phyloP scores from a whole-genome alignment of 1,140 invertebrate species.

The Drosophila gunungcola region DNA sequence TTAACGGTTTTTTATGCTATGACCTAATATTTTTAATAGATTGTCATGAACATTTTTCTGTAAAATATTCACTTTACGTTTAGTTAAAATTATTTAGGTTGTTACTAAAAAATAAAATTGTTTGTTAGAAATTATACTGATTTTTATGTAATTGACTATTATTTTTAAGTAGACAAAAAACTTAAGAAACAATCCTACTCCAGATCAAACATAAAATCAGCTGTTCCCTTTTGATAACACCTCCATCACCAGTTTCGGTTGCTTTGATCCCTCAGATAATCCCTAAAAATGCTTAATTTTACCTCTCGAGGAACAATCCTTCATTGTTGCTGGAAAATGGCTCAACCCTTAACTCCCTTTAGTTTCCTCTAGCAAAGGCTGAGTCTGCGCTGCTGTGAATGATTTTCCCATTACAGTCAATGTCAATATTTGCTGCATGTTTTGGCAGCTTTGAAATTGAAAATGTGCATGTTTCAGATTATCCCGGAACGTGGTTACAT shows the following conservation, averaged over 20 bases:
- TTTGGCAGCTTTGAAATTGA: slow-evolving; percentile 79
- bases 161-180: too few species aligned
- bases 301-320: neutral
- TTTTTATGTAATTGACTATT: too few species aligned
- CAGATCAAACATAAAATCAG: neutral
- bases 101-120: too few species aligned
- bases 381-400: slow-evolving; percentile 28
- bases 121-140: too few species aligned
- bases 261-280: neutral
- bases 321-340: slow-evolving; percentile 3
- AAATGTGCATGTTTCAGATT: slow-evolving; percentile 51
- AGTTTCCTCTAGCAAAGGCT: neutral
- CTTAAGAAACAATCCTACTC: too few species aligned
- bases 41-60: too few species aligned
- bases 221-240: neutral
- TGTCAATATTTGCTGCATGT: slow-evolving; percentile 79
- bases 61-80: too few species aligned
- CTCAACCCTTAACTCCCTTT: neutral
- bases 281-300: slow-evolving; percentile 1
- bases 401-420: slow-evolving; percentile 76
- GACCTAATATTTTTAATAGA: too few species aligned
- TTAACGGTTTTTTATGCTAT: too few species aligned
- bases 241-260: neutral
- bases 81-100: too few species aligned
- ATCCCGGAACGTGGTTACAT: slow-evolving; percentile 21